phyloP scores from a whole-genome alignment of 2,888 invertebrate genomes.

The Zonitis immaculata region DNA sequence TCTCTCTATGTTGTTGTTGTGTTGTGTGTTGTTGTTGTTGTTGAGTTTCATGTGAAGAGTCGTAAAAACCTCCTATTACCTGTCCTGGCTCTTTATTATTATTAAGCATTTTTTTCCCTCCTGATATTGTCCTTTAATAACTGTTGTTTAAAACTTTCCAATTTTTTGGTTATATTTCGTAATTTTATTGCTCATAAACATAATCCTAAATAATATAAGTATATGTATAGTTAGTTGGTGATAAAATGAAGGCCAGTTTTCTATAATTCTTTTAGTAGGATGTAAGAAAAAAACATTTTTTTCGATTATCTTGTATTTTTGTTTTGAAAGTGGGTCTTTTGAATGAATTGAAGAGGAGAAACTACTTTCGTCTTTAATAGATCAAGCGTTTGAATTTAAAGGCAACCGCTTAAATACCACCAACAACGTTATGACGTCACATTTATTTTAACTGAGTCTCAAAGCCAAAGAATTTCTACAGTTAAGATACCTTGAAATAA shows the following conservation, averaged over 20 bases:
- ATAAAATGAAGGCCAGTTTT: neutral
- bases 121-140: conserved; percentile 9
- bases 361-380: conserved; percentile 10
- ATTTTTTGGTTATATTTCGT: conserved; percentile 15
- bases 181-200: conserved; percentile 15
- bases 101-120: neutral
- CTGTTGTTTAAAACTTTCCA: conserved; percentile 15
- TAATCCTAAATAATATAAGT: no score
- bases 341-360: neutral
- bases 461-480: conserved; percentile 25
- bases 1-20: neutral
- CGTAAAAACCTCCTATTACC: conserved; percentile 14
- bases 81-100: conserved; percentile 2
- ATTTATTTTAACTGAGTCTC: conserved; percentile 25
- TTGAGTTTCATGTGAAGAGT: neutral
- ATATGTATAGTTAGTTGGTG: no score
- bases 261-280: no score
- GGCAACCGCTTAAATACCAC: conserved; percentile 24
- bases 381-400: conserved; percentile 19
- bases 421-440: conserved; percentile 29
- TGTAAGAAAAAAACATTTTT: neutral
- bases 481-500: conserved; percentile 28
- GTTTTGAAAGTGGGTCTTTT: conserved; percentile 14
- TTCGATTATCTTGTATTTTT: neutral
- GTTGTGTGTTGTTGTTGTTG: no score